phyloP scores from a whole-genome alignment of 2,113 vertebrate genomes.

The Myxocyprinus asiaticus region DNA sequence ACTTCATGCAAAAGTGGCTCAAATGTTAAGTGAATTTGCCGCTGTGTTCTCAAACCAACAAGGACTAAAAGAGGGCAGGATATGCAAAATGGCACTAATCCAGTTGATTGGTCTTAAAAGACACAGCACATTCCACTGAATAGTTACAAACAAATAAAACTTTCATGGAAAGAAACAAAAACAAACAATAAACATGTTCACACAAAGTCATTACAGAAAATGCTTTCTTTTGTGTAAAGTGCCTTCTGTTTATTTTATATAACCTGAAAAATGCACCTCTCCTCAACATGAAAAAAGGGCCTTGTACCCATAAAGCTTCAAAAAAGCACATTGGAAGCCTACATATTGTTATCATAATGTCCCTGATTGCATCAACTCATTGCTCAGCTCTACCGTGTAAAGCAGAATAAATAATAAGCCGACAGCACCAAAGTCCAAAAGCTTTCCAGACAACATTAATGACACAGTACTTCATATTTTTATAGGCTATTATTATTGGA shows the following conservation, averaged over 20 bases:
- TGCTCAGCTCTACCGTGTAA: background rate
- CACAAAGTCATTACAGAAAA: too few relatives aligned
- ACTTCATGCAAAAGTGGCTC: too few relatives aligned
- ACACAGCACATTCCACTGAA: too few relatives aligned
- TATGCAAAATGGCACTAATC: too few relatives aligned
- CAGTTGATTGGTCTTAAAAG: too few relatives aligned
- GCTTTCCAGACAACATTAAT: conserved; percentile 9
- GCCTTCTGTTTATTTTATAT: too few relatives aligned
- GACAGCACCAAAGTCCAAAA: background rate
- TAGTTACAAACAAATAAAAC: background rate
- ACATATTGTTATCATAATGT: background rate
- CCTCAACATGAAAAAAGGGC: background rate
- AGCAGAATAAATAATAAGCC: too few relatives aligned
- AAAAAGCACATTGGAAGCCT: background rate
- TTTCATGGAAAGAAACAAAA: background rate
- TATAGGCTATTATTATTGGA: conserved; percentile 10
- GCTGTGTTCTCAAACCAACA: too few relatives aligned
- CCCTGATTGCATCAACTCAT: background rate
- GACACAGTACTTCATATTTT: background rate
- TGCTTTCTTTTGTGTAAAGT: too few relatives aligned
- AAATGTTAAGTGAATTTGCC: too few relatives aligned
- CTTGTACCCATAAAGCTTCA: background rate
- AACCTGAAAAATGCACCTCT: too few relatives aligned
- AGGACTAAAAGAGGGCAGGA: too few relatives aligned
- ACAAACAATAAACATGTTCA: background rate